Conservation (phyloP, 2,888 invertebrate genomes). For the Scaptodrosophila latifasciaeformis region DNA sequence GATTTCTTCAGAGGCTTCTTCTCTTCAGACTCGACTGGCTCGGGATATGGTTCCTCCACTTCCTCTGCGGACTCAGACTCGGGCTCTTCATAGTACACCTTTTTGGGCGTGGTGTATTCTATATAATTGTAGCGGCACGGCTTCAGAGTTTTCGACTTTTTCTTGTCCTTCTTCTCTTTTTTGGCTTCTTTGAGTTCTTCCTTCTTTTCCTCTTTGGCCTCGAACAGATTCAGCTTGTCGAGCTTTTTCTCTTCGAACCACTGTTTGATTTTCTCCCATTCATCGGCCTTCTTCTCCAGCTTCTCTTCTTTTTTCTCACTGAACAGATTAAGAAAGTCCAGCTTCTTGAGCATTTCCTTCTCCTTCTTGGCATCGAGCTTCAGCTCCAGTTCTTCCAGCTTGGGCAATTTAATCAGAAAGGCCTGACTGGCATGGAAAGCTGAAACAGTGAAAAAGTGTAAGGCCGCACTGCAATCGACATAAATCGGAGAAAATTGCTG, state of each 20-base stretch:
- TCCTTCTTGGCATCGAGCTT: conserved; percentile 31
- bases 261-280: conserved; percentile 50
- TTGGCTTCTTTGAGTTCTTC: conserved; percentile 21
- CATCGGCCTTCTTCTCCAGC: conserved; percentile 35
- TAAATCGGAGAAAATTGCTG: not conserved
- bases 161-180: conserved; percentile 29
- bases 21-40: not conserved
- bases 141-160: conserved; percentile 9
- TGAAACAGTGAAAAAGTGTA: conserved; percentile 8
- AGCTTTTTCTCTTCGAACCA: conserved; percentile 50
- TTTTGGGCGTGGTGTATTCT: too few species aligned
- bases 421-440: conserved; percentile 38
- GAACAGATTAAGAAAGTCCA: conserved; percentile 48
- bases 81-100: too few species aligned
- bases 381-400: conserved; percentile 34
- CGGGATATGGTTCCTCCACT: not conserved
- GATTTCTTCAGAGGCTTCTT: not conserved
- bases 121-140: too few species aligned
- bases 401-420: conserved; percentile 39
- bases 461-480: not conserved
- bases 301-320: conserved; percentile 29
- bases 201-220: conserved; percentile 26
- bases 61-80: conserved; percentile 15
- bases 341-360: conserved; percentile 43
- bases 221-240: conserved; percentile 42